Base-by-base conservation (phyloP, 2,113 vertebrate genomes). In the Atherinomorus stipes region DNA sequence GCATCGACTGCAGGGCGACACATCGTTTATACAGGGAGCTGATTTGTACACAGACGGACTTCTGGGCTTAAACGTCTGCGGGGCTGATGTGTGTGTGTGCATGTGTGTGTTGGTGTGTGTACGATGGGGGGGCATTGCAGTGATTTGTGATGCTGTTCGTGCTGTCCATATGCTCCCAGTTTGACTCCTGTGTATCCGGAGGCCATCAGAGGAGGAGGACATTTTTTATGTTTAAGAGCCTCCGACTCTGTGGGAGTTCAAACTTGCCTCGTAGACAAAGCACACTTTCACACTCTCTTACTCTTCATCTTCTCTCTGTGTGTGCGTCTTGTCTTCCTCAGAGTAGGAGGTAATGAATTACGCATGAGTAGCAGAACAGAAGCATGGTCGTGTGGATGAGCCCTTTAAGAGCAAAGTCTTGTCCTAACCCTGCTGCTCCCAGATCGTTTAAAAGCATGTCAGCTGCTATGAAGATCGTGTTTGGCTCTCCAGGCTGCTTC, bases 371-470 rank as follows among this genome's bases (percentile, higher is more conserved):
- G 76, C 58, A 73, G 72, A 63, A 64, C 82, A 60, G 69, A 69
- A 74, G 70, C 76, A 61, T 31, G 59, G 71, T 76, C 21, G 47
- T 78, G 42, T 86, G 69, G 67, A 91, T 62, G 60, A 76, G 83
- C 53, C 85, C 76, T 90, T 85, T 89, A 88, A 93, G 89, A 91
- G 90, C 88, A 92, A 87, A 91, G 85, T 81, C 83, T 67, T 90
- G 90, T 91, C 75, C 71, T 76, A 81, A 74, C 74, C 78, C 42
- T 47, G 18, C 47, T 72, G 45, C 54, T 77, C 59, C 58, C 38
- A 34, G 52, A 76, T 70, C 76, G 64, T 86, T 86, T 81, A 64
- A 82, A 85, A 57, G n/a, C 22, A 1, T 44, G 26, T 47, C 19
- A n/a, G 50, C 56, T 74, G 51, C n/a, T 66, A 42, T 71, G 52